Conservation (phyloP, 2,888 invertebrate species). For the Lordiphosa fenestrarum region DNA sequence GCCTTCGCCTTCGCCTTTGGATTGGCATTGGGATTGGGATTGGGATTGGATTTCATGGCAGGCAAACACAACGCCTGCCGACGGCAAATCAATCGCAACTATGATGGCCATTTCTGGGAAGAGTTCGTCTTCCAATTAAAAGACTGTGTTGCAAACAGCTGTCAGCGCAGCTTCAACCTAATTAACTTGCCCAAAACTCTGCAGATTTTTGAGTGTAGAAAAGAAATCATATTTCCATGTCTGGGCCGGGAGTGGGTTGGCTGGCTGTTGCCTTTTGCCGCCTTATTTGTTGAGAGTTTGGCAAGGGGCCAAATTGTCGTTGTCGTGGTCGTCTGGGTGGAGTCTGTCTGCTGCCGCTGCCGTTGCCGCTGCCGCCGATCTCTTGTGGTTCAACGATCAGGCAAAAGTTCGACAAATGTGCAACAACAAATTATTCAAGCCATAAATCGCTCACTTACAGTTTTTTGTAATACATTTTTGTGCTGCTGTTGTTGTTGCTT, state of each 20-base stretch:
- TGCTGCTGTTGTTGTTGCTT: slow-evolving; percentile 30
- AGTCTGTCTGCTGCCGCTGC: slow-evolving; percentile 22
- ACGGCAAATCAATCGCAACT: slow-evolving; percentile 8
- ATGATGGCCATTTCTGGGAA: slow-evolving; percentile 29
- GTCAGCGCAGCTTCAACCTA: slow-evolving; percentile 43
- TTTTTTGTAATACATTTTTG: too few species aligned
- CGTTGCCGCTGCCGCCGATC: slow-evolving; percentile 17
- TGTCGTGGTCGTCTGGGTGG: slow-evolving; percentile 24
- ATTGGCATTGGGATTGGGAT: too few species aligned
- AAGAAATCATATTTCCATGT: slow-evolving; percentile 25
- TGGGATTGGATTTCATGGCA: slow-evolving; percentile 12
- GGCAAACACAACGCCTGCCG: background rate
- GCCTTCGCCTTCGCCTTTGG: background rate
- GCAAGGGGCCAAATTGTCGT: slow-evolving; percentile 56
- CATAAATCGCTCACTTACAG: slow-evolving; percentile 49
- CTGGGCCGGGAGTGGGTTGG: slow-evolving; percentile 15
- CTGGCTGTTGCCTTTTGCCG: slow-evolving; percentile 36
- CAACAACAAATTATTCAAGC: slow-evolving; percentile 45
- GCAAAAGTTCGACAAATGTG: slow-evolving; percentile 16
- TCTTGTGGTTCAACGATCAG: slow-evolving; percentile 23
- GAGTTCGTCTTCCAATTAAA: slow-evolving; percentile 17
- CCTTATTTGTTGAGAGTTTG: slow-evolving; percentile 47
- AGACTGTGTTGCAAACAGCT: slow-evolving; percentile 17
- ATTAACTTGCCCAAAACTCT: slow-evolving; percentile 43
- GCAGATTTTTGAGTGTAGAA: slow-evolving; percentile 21